Evolutionary conservation across 2,797 vertebrate genomes (phyloP), one percentile per base, ranked within the genome.

Genomic region (Sitta carolinensis): DNA sequence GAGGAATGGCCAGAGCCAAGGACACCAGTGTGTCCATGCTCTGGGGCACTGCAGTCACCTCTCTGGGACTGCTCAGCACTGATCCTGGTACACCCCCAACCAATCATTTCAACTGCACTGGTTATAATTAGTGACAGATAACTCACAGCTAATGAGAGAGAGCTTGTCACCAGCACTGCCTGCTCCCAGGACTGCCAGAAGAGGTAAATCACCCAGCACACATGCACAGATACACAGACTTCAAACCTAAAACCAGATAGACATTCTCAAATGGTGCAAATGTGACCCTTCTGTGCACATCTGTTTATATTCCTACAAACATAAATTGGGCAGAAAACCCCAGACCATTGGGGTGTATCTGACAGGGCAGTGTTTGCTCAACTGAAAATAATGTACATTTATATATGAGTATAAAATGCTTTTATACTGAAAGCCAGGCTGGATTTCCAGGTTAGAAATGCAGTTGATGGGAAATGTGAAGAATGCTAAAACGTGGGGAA

Each of bases 211-310:
- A 19, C 78, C 42, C 15, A 14, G 42, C 6, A 1, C 10, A 16
- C 4, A 32, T 9, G n/a, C 7, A 3, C 11, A 23, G 2, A n/a
- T 3, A 38, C 9, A 51, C 2, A 34, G 23, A 25, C 27, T 52
- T 59, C 27, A 48, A 54, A 30, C 48, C 8, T 23, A 58, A 8
- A 23, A 47, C 16, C 43, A 76, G 27, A 34, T 27, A 13, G 23
- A 38, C n/a, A 27, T 23, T 79, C 40, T 62, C 55, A 21, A 77
- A 16, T 0, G 0, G 54, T 9, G 16, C 27, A 48, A 73, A 52
- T 0, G 1, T 14, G 20, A 55, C 20, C 63, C 26, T 80, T 22
- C 43, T 64, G 68, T 3, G 7, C 34, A 70, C 30, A 58, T 22
- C 34, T n/a, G 11, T 36, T 34, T 18, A 8, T 45, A 19, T 27